Evolutionary conservation across 2,888 invertebrate genomes (phyloP).

Genomic region (Andrena chrysosceles): DNA sequence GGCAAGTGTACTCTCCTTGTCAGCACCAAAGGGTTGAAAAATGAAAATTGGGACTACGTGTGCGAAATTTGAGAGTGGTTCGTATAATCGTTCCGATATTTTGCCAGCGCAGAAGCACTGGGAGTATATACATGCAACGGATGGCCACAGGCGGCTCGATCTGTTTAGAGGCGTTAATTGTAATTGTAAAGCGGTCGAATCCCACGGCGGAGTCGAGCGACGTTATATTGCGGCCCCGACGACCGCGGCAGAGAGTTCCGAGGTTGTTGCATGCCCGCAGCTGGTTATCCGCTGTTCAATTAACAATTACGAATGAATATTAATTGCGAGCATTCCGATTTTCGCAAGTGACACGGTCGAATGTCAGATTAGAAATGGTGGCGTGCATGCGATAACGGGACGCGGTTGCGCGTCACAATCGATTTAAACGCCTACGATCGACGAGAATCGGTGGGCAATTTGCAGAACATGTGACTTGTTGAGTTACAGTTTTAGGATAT

Average conservation of each 20-base stretch:
- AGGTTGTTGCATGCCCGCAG: constrained; percentile 50
- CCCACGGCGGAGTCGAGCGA: constrained; percentile 36
- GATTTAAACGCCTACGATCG: not conserved
- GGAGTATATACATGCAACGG: constrained; percentile 27
- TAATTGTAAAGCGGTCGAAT: constrained; percentile 69
- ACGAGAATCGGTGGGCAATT: no score
- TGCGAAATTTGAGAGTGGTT: no score
- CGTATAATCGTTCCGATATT: no score
- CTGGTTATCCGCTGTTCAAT: constrained; percentile 62
- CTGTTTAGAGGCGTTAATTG: constrained; percentile 61
- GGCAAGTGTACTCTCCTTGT: no score
- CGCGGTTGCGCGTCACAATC: constrained; percentile 6
- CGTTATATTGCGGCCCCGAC: constrained; percentile 33
- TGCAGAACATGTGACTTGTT: no score
- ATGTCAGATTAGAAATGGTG: constrained; percentile 24
- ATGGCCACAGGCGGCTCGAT: constrained; percentile 46
- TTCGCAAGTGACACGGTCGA: constrained; percentile 27
- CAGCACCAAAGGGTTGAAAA: no score
- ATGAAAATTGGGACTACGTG: no score
- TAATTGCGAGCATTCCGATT: constrained; percentile 45
- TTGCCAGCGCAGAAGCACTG: constrained; percentile 8
- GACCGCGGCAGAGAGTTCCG: constrained; percentile 40
- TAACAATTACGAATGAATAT: constrained; percentile 70
- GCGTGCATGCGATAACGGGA: constrained; percentile 22
- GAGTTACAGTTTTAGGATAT: no score